Base-by-base conservation (phyloP, 1,140 invertebrate genomes). In the Pogonomyrmex californicus region DNA sequence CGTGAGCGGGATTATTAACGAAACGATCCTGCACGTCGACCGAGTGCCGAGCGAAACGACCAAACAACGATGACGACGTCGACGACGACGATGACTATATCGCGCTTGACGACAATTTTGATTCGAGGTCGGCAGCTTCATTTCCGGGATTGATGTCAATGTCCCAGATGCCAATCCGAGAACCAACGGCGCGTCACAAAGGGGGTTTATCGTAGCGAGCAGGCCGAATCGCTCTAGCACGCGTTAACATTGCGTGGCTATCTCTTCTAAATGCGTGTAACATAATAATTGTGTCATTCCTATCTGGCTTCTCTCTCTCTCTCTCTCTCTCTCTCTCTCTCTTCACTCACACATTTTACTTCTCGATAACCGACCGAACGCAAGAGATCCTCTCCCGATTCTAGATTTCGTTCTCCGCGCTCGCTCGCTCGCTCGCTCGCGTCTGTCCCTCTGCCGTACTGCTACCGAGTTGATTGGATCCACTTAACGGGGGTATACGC, bases 401-500 rank as follows among this genome's bases (percentile, higher is more conserved):
- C 51, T 44, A 51, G 63, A 68, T 85, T 87, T 87, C 62, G 76
- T 41, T 75, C 47, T 54, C 44, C 33, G 30, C 65, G 58, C 65
- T 56, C 75, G 56, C 78, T 14, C 65, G 58, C 65, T 56, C 75
- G 56, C 78, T 14, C 73, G 75, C 88, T 91, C 77, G 88, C 68
- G 91, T 91, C 90, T 85, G 87, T 54, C 36, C 44, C 36, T 88
- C 89, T 79, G 90, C 88, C 88, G 86, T 78, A 90, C 89, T 91
- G 92, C 92, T 92, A 93, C 92, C 86, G 92, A 93, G 93, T 94
- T 94, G 93, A 95, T 94, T 95, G 94, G 93, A 94, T 94, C 93
- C 94, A 95, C 93, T 95, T 94, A 94, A 93, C 91, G n/a, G 89
- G 91, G 91, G 92, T 95, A 93, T 92, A 93, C 93, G 92, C 89